A percentile compares a stretch with the other conserved stretches of the same genome.
These are phyloP conservation scores for Platysternon megacephalum DNA, from an alignment of 2,113 vertebrate genomes.

Conservation along the genomic window DNA sequence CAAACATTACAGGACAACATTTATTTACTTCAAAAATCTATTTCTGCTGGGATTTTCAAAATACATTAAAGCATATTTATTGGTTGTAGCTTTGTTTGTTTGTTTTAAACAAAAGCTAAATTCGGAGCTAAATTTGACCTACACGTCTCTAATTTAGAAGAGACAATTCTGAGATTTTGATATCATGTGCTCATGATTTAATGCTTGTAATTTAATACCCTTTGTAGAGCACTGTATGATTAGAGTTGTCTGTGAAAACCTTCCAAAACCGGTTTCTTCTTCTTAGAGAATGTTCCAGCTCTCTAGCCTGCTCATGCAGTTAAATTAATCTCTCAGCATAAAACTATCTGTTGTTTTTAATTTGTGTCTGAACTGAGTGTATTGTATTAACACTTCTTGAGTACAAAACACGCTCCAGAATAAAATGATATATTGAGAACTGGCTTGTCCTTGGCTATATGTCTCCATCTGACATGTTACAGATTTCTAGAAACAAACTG, in stretches of 20 bases:
- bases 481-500: slow-evolving; percentile 58
- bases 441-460: background rate
- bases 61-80: background rate
- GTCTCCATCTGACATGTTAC: slow-evolving; percentile 11
- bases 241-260: rapidly evolving
- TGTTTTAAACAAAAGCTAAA: background rate
- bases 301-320: rapidly evolving
- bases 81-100: background rate
- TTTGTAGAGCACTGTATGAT: rapidly evolving
- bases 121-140: slow-evolving; percentile 13
- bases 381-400: rapidly evolving
- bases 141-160: background rate
- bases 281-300: background rate
- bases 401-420: background rate
- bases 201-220: background rate
- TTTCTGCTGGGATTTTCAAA: background rate
- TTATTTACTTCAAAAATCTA: background rate
- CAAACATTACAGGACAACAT: background rate
- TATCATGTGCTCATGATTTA: background rate
- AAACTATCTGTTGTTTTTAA: background rate
- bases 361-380: background rate
- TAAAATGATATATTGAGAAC: background rate
- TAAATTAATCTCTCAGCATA: background rate
- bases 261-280: background rate
- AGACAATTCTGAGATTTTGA: slow-evolving; percentile 15